Evolutionary conservation across 2,888 invertebrate species (phyloP).

Genomic region (Nomada lathburiana): DNA sequence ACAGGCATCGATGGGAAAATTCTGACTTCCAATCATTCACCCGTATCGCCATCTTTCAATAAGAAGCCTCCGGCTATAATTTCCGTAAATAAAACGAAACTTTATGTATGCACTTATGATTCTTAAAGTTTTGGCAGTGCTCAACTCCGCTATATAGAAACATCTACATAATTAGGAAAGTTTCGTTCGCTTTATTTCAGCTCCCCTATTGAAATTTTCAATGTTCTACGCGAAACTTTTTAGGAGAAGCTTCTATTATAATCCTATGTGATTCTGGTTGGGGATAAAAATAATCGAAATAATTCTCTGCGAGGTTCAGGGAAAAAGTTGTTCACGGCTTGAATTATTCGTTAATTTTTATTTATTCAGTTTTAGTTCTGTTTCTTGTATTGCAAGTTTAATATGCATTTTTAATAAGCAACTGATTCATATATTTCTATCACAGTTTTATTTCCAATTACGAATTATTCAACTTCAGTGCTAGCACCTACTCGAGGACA

Average conservation of each 20-base stretch:
- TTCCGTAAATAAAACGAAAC: not conserved
- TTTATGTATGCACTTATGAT: not conserved
- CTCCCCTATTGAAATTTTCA: not conserved
- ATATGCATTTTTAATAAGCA: too few relatives aligned
- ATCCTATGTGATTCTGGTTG: not conserved
- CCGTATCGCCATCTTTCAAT: not conserved
- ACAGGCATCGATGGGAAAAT: conserved; percentile 14
- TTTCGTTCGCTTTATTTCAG: not conserved
- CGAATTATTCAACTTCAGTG: not conserved
- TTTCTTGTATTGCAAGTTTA: too few relatives aligned
- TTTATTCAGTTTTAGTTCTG: not conserved
- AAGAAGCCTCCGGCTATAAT: not conserved
- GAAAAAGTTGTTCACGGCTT: not conserved
- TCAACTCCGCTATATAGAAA: too few relatives aligned
- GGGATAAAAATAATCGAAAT: not conserved
- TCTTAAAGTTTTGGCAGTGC: too few relatives aligned
- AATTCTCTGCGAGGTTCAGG: too few relatives aligned
- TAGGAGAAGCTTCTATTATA: not conserved
- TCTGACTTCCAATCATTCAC: conserved; percentile 14
- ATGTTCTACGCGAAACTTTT: not conserved
- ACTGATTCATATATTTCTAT: too few relatives aligned
- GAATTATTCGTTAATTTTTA: not conserved
- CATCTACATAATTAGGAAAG: too few relatives aligned
- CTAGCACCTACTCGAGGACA: too few relatives aligned
- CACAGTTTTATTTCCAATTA: not conserved